A percentile compares a stretch with the other conserved stretches of the same genome.
phyloP scores from a whole-genome alignment of 2,888 invertebrate species.

The Heliothis peltigera region DNA sequence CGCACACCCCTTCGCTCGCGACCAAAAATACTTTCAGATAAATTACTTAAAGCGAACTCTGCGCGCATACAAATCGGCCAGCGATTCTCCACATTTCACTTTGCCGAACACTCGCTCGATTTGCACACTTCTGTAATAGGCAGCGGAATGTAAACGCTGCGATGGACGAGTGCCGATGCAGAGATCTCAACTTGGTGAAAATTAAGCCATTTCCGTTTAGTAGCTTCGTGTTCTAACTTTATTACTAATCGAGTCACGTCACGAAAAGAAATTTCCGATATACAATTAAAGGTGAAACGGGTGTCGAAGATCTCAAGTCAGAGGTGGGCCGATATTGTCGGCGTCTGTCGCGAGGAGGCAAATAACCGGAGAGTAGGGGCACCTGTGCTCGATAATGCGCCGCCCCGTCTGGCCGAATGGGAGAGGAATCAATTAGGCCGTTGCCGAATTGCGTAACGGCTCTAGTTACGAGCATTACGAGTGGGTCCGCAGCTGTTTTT shows the following conservation, averaged over 20 bases:
- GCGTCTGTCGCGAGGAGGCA: constrained; percentile 82
- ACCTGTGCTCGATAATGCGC: constrained; percentile 89
- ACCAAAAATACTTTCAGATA: constrained; percentile 87
- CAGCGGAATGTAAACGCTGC: constrained; percentile 65
- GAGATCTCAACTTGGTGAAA: constrained; percentile 75
- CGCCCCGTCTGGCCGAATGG: constrained; percentile 87
- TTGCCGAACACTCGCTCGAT: constrained; percentile 80
- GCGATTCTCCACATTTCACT: constrained; percentile 85
- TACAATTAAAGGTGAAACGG: constrained; percentile 84
- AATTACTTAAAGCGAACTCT: constrained; percentile 84
- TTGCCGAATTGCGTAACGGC: constrained; percentile 87
- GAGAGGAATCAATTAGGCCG: constrained; percentile 89
- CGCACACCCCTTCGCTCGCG: constrained; percentile 73
- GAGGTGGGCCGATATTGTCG: constrained; percentile 80
- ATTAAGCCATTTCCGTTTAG: constrained; percentile 84
- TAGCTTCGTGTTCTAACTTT: constrained; percentile 77
- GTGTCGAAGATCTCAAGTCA: constrained; percentile 77
- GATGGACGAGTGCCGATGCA: constrained; percentile 71
- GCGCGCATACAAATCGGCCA: constrained; percentile 85
- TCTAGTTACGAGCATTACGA: constrained; percentile 87
- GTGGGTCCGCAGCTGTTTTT: constrained; percentile 87
- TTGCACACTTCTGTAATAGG: constrained; percentile 81
- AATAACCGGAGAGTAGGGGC: constrained; percentile 82
- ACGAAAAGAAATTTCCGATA: constrained; percentile 85
- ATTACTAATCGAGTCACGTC: constrained; percentile 84